Evolutionary conservation across 2,113 vertebrate species (phyloP), one percentile per base, ranked within the genome.

Genomic region (Erythrocercus mccallii): DNA sequence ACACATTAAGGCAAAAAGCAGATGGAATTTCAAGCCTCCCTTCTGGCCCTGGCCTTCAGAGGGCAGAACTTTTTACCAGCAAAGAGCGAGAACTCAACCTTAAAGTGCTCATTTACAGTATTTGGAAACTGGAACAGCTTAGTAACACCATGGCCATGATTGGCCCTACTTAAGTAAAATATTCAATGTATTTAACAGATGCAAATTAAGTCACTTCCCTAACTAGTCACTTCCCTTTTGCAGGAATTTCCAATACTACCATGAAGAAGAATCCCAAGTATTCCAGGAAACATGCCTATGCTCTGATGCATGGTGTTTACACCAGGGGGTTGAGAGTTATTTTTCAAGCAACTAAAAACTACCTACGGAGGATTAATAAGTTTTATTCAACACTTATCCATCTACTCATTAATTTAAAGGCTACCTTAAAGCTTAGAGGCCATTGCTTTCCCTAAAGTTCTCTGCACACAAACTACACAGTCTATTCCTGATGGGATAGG

Each of bases 361-460:
- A 96, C 81, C 84, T 94, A 96, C 1, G 5, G 88, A 90, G 84
- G 79, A 91, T 94, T 94, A 95, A 6, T 95, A 94, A 77, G 71
- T 62, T 93, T 92, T 90, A 96, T 68, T 96, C 73, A 72, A 86
- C 72, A 94, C 86, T 81, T 92, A 95, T 11, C 66, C 80, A 87
- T 16, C 89, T 93, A 96, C 68, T 95, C 40, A 16, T 91, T 96
- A 91, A 94, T 73, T 94, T 92, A 78, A 97, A 93, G 82, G 92
- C 94, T 96, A 97, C 40, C 73, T 97, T 95, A 97, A 97, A 97
- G 96, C 97, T 98, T 94, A 91, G 81, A 96, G 95, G 95, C 92
- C 94, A 72, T 37, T 89, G 83, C 60, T 86, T 82, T 91, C 93
- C 92, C 92, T 96, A 94, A 90, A 92, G 64, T 48, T 90, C 53